These are phyloP conservation scores for Xiphydria camelus DNA, from an alignment of 2,888 invertebrate species.

Conservation along the genomic window DNA sequence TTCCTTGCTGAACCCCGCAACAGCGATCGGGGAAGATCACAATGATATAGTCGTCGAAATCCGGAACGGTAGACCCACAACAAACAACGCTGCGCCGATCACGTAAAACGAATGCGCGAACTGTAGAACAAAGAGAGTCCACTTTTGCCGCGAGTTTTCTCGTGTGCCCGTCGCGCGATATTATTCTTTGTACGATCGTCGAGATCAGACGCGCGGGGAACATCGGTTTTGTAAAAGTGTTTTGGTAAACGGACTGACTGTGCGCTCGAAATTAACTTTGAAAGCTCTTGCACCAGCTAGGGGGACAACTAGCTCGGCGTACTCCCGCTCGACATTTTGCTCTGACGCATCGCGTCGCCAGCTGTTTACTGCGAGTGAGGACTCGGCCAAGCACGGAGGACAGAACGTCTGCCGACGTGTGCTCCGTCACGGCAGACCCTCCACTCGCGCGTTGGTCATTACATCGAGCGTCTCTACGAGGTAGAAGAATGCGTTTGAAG, in stretches of 20 bases:
- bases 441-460: too few species aligned
- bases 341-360: slow-evolving; percentile 50
- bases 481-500: too few species aligned
- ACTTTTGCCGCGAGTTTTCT: slow-evolving; percentile 29
- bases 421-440: slow-evolving; percentile 20
- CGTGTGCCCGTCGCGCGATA: too few species aligned
- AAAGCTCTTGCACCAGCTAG: slow-evolving; percentile 15
- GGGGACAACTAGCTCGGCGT: slow-evolving; percentile 31
- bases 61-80: slow-evolving; percentile 25
- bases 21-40: too few species aligned
- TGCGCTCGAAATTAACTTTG: slow-evolving; percentile 3
- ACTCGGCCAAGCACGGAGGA: slow-evolving; percentile 30
- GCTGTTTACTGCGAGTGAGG: slow-evolving; percentile 46
- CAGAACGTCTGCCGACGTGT: slow-evolving; percentile 30
- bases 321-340: slow-evolving; percentile 38
- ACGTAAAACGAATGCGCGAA: slow-evolving; percentile 45
- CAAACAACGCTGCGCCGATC: slow-evolving; percentile 51
- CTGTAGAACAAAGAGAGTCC: slow-evolving; percentile 41
- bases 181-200: too few species aligned
- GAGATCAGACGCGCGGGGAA: too few species aligned
- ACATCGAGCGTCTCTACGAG: too few species aligned
- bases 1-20: too few species aligned
- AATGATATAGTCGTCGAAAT: background rate
- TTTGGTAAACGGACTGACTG: too few species aligned
- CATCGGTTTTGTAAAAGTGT: too few species aligned